A percentile compares a stretch with the other conserved stretches of the same genome.
phyloP scores from a whole-genome alignment of 2,113 vertebrate species.

The Hylia prasina region DNA sequence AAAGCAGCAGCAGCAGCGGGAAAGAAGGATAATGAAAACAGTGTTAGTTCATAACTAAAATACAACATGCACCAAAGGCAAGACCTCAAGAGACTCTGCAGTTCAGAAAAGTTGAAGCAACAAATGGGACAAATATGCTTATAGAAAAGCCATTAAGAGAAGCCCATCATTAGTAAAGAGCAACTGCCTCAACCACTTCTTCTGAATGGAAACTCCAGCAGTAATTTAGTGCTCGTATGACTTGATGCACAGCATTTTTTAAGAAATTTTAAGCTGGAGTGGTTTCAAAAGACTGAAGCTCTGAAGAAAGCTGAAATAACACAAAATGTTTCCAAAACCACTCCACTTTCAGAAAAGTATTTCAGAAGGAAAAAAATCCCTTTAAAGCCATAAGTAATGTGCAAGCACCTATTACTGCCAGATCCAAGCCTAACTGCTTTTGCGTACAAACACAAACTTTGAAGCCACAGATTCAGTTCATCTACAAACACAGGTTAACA shows the following conservation, averaged over 20 bases:
- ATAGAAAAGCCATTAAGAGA: neutral
- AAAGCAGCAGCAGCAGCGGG: constrained; percentile 56
- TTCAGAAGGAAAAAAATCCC: neutral
- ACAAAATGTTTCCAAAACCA: neutral
- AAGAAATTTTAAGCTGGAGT: neutral
- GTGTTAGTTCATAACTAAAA: constrained; percentile 72
- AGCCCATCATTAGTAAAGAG: constrained; percentile 33
- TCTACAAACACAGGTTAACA: neutral
- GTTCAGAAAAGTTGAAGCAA: constrained; percentile 33
- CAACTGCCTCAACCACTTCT: neutral
- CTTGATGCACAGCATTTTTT: neutral
- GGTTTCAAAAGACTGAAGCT: neutral
- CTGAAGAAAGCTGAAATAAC: neutral
- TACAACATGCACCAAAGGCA: constrained; percentile 56
- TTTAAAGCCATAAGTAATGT: neutral
- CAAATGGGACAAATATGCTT: neutral
- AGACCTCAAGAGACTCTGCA: neutral
- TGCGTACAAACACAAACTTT: neutral
- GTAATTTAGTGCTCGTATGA: neutral
- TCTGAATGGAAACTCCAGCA: neutral
- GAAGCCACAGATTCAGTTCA: neutral
- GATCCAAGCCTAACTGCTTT: neutral
- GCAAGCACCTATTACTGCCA: neutral
- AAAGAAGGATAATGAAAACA: constrained; percentile 76
- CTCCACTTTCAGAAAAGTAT: neutral